A percentile compares a stretch with the other conserved stretches of the same genome.
Conservation (phyloP, 2,888 invertebrate genomes). For the Cheilosia vulpina region DNA sequence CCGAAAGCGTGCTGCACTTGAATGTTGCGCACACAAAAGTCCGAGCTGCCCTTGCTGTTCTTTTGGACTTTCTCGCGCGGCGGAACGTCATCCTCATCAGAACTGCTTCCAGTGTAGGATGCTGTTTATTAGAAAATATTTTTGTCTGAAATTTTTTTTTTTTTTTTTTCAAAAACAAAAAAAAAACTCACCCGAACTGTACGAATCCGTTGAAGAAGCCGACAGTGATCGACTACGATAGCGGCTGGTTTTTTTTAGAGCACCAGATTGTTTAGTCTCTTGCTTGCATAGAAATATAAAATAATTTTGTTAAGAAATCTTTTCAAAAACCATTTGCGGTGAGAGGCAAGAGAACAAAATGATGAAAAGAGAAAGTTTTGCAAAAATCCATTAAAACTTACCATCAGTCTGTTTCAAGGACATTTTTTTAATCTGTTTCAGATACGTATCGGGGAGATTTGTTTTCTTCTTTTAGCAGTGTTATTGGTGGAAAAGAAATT, state of each 20-base stretch:
- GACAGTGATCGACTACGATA: slow-evolving; percentile 96
- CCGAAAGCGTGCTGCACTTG: slow-evolving; percentile 95
- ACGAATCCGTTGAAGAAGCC: slow-evolving; percentile 97
- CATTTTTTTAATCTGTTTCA: too few species aligned
- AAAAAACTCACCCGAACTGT: slow-evolving; percentile 90
- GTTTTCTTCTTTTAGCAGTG: too few species aligned
- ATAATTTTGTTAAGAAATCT: slow-evolving; percentile 7
- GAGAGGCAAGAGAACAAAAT: neutral
- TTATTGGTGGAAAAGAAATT: too few species aligned
- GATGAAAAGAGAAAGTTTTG: slow-evolving; percentile 6
- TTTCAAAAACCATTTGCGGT: slow-evolving; percentile 4
- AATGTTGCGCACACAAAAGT: slow-evolving; percentile 97
- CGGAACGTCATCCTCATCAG: slow-evolving; percentile 96
- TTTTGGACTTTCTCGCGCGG: slow-evolving; percentile 97
- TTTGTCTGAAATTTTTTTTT: too few species aligned
- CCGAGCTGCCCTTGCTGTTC: slow-evolving; percentile 91
- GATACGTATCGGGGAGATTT: too few species aligned
- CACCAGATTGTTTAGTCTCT: slow-evolving; percentile 86
- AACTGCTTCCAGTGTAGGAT: slow-evolving; percentile 90
- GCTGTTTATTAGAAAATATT: slow-evolving; percentile 79
- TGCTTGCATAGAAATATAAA: slow-evolving; percentile 43
- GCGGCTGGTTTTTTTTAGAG: slow-evolving; percentile 93
- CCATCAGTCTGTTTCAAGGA: neutral
- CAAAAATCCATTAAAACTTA: slow-evolving; percentile 7
- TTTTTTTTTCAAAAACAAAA: too few species aligned